Evolutionary conservation across 2,113 vertebrate species (phyloP), one percentile per base, ranked within the genome.

Genomic region (Carassius gibelio): DNA sequence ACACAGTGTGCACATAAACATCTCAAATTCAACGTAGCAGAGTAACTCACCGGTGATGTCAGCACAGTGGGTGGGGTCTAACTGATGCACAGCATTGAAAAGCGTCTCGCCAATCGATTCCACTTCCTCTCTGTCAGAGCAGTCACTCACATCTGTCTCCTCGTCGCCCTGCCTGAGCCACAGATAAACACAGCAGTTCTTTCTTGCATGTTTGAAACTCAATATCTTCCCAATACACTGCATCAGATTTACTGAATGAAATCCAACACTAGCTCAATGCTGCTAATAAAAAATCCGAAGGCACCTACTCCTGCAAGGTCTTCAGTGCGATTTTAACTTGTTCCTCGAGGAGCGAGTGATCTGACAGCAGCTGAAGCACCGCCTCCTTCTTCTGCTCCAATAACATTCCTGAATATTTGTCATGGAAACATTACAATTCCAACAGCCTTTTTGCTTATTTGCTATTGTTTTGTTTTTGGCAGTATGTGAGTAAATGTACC

Each of bases 331-430:
- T 62, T n/a, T 91, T 90, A 84, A 96, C 90, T 75, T 91, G 92
- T 83, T 95, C 91, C 86, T 94, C 93, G 82, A 95, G 89, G 26
- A 93, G 89, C 19, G 83, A 77, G 1, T 90, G 89, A 83, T 95
- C 90, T 30, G 93, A 93, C 10, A 95, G 86, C 19, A 96, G 91
- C 9, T 92, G 91, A 84, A 93, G 89, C 26, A 95, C 89, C 0
- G 88, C 89, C 13, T 94, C 90, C 88, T 93, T 94, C 55, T 92
- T 91, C 89, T 95, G 94, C 87, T 96, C 95, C 69, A 96, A 87
- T 59, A 95, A 88, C 95, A 96, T 96, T 45, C 95, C 95, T 96
- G 81, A 26, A 69, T 6, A 72, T 75, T 75, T 68, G 19, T 4
- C 14, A 69, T 2, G 42, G 42, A n/a, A 48, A 52, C 21, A 17